Evolutionary conservation across 2,888 invertebrate genomes (phyloP).

Genomic region (Hypomecis atomaria): DNA sequence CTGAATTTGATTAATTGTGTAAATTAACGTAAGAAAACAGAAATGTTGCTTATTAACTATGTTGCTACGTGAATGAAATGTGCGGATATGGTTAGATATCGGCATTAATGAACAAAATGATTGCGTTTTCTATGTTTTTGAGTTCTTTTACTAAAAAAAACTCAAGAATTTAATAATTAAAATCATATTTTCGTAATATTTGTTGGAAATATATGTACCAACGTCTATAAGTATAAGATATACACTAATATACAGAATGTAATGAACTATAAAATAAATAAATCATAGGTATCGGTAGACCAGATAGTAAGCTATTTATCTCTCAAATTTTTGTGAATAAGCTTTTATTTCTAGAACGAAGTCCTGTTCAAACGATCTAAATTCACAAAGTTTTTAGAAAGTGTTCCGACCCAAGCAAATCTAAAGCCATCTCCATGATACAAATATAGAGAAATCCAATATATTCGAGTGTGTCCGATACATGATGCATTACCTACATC

Average conservation of each 20-base stretch:
- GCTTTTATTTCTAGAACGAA: background rate
- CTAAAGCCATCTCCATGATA: slow-evolving; percentile 7
- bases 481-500: slow-evolving; percentile 56
- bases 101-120: background rate
- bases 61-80: background rate
- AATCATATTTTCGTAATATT: background rate
- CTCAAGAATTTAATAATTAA: too few relatives aligned
- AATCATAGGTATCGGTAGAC: too few relatives aligned
- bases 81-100: background rate
- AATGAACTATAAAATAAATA: too few relatives aligned
- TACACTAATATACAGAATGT: too few relatives aligned
- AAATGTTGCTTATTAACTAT: background rate
- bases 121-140: background rate
- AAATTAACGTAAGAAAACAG: background rate
- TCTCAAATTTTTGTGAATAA: too few relatives aligned
- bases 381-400: slow-evolving; percentile 8
- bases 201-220: background rate
- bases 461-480: slow-evolving; percentile 47
- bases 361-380: slow-evolving; percentile 1
- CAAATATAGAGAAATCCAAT: slow-evolving; percentile 30
- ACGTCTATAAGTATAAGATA: background rate
- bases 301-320: too few relatives aligned
- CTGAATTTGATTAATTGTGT: slow-evolving; percentile 4
- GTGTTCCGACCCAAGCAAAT: slow-evolving; percentile 7
- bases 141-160: too few relatives aligned